phyloP scores from a whole-genome alignment of 2,888 invertebrate species.

The Diplazon laetatorius region DNA sequence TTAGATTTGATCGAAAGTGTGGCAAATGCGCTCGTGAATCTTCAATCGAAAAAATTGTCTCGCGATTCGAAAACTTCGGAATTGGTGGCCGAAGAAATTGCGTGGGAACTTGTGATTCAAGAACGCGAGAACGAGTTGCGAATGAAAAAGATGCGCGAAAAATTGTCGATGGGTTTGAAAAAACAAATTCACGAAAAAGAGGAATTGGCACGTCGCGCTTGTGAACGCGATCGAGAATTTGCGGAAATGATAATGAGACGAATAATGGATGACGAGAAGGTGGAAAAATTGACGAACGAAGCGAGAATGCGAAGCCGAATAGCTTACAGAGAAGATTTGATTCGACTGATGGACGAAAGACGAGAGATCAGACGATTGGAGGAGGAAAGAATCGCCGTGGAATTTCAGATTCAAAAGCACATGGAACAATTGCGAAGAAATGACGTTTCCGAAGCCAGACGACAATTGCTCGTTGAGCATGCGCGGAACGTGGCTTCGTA shows the following conservation, averaged over 20 bases:
- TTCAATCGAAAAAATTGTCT: constrained; percentile 45
- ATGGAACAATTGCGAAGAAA: constrained; percentile 28
- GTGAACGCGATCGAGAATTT: constrained; percentile 72
- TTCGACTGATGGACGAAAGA: constrained; percentile 72
- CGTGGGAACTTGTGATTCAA: constrained; percentile 64
- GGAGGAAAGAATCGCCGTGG: constrained; percentile 58
- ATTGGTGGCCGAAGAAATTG: constrained; percentile 73
- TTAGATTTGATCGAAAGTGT: constrained; percentile 64
- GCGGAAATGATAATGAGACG: constrained; percentile 72
- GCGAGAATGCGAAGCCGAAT: constrained; percentile 69
- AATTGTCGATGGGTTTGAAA: constrained; percentile 68
- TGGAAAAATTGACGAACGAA: constrained; percentile 70
- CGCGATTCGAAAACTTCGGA: constrained; percentile 63
- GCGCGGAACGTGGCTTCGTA: constrained; percentile 69
- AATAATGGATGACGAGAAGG: constrained; percentile 73
- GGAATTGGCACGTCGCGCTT: constrained; percentile 67
- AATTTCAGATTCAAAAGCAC: constrained; percentile 48
- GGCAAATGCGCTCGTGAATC: constrained; percentile 66
- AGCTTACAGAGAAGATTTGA: constrained; percentile 73
- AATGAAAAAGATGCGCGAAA: constrained; percentile 61
- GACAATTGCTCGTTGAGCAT: constrained; percentile 71
- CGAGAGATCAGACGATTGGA: constrained; percentile 62
- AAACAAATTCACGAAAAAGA: constrained; percentile 73
- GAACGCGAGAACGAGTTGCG: constrained; percentile 68
- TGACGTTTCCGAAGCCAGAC: constrained; percentile 67